Conservation (phyloP, 2,113 vertebrate genomes). For the Sorex fumeus region DNA sequence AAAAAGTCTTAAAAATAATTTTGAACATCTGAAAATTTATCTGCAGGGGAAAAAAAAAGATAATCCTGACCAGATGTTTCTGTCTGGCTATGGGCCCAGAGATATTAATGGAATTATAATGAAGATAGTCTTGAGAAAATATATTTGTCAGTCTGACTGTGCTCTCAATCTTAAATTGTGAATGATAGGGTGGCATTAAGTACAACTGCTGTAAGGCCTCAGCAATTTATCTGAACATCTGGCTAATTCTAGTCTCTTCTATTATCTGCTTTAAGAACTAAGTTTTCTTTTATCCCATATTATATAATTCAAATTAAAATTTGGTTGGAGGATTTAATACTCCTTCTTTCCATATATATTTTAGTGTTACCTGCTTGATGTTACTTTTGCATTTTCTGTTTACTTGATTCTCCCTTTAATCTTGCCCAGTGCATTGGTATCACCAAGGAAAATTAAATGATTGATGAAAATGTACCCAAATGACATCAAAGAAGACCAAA, state of each 20-base stretch:
- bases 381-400: background rate
- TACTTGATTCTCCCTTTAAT: background rate
- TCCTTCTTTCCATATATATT: background rate
- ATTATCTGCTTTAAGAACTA: conserved; percentile 33
- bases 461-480: conserved; percentile 30
- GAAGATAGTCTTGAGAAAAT: conserved; percentile 69
- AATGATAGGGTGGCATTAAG: conserved; percentile 53
- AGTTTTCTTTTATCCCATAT: conserved; percentile 9
- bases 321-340: conserved; percentile 29
- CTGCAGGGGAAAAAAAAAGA: conserved; percentile 43
- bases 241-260: conserved; percentile 57
- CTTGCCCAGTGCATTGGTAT: background rate
- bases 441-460: background rate
- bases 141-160: conserved; percentile 75
- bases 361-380: background rate
- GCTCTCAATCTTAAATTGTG: conserved; percentile 72
- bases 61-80: conserved; percentile 69
- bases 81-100: conserved; percentile 72
- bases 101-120: conserved; percentile 80
- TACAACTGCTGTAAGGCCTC: conserved; percentile 54
- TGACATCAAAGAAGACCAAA: background rate
- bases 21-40: conserved; percentile 79
- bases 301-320: conserved; percentile 45
- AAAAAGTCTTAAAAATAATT: conserved; percentile 73
- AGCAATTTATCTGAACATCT: conserved; percentile 79